Evolutionary conservation across 2,888 invertebrate genomes (phyloP), one percentile per base, ranked within the genome.

Genomic region (Nebria salina): DNA sequence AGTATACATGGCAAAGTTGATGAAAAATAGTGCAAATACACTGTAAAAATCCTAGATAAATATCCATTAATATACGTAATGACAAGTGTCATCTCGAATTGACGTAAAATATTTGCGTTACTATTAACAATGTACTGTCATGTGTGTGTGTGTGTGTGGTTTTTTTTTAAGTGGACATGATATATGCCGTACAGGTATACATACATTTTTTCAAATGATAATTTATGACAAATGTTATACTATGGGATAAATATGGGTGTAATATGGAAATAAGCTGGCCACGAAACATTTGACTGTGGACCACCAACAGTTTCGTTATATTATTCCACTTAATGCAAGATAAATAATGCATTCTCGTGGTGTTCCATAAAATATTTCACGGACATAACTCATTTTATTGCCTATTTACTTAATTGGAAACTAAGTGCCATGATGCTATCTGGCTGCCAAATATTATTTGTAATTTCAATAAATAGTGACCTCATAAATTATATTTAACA

Each of bases 201-300:
- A 20, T 70, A 70, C 8, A 68, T 68, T 54, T 54, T 54, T 54
- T 6, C 54, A 54, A 54, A 54, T 54, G 8, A 54, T 54, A 54
- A 54, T 54, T 54, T 70, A 70, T 34, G 70, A 26, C 34, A 15
- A 20, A 73, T 65, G 74, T 41, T 26, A 43, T 74, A 68, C 66
- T 73, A 15, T 65, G 9, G 68, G 54, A 74, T 74, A 73, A 74
- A 68, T 72, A 79, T 68, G 75, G 75, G 70, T 64, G 75, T 75
- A 80, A 80, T 80, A 80, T 80, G 80, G 80, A 75, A 80, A 80
- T 80, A 80, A 75, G 72, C 64, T 64, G 70, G 7, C 6, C 54
- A 75, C 70, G 34, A 70, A 34, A 72, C 68, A 54, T 54, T 20
- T 20, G 75, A 65, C 25, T 65, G 20, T 42, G 64, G 75, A 80